These are phyloP conservation scores for Samia ricini DNA, from an alignment of 1,140 invertebrate genomes.

Conservation along the genomic window DNA sequence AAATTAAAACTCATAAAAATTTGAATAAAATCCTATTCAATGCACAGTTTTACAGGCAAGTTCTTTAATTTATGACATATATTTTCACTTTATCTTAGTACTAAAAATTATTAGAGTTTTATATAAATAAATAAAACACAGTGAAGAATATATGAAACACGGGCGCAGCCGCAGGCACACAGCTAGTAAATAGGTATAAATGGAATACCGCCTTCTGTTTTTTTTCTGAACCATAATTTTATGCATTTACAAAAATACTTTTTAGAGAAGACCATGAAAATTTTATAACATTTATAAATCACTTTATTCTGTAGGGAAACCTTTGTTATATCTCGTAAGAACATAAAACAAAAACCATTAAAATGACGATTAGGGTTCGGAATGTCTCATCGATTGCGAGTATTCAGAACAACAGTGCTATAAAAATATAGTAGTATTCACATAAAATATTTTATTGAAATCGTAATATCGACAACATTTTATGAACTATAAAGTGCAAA, in stretches of 20 bases:
- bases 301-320: constrained; percentile 25
- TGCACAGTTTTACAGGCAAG: too few relatives aligned
- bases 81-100: too few relatives aligned
- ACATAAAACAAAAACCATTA: constrained; percentile 33
- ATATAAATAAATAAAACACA: too few relatives aligned
- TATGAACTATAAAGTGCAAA: neutral
- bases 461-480: neutral
- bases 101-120: too few relatives aligned
- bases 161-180: too few relatives aligned
- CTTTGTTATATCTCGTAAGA: constrained; percentile 24
- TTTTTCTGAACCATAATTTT: neutral
- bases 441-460: constrained; percentile 1
- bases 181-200: too few relatives aligned
- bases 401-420: constrained; percentile 10
- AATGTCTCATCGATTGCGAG: constrained; percentile 30
- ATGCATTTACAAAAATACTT: neutral
- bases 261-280: constrained; percentile 1
- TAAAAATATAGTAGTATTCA: neutral
- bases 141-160: too few relatives aligned
- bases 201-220: neutral
- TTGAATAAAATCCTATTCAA: too few relatives aligned
- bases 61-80: too few relatives aligned
- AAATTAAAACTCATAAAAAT: too few relatives aligned
- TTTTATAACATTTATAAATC: constrained; percentile 33
- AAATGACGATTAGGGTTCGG: constrained; percentile 34